These are phyloP conservation scores for Cheilosia vernalis DNA, from an alignment of 2,888 invertebrate species.

Conservation along the genomic window DNA sequence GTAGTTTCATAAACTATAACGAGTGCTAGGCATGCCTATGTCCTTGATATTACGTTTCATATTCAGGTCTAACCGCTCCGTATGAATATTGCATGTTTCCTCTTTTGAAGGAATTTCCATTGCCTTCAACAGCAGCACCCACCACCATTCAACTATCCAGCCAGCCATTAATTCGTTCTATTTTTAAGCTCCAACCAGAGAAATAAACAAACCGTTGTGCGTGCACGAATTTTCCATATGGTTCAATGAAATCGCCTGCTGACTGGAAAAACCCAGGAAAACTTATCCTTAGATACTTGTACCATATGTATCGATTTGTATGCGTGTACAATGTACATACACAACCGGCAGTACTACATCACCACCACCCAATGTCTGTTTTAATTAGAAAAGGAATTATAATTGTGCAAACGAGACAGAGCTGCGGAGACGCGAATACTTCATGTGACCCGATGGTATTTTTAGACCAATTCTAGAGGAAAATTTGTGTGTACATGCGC, in stretches of 20 bases:
- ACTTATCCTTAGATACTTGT: conserved; percentile 57
- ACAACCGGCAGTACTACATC: conserved; percentile 45
- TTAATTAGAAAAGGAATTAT: conserved; percentile 49
- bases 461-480: conserved; percentile 48
- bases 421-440: conserved; percentile 10
- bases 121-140: conserved; percentile 44
- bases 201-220: conserved; percentile 73
- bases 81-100: conserved; percentile 11
- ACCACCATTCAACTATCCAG: conserved; percentile 14
- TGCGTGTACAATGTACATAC: neutral
- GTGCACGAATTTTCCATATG: conserved; percentile 64
- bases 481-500: conserved; percentile 55
- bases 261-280: conserved; percentile 75
- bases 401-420: conserved; percentile 17
- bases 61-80: neutral
- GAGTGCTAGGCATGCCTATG: conserved; percentile 1
- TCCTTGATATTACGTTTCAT: neutral
- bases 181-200: conserved; percentile 43
- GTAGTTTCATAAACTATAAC: conserved; percentile 29
- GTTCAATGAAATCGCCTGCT: conserved; percentile 67
- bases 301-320: too few relatives aligned
- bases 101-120: conserved; percentile 61
- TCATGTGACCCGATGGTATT: conserved; percentile 67
- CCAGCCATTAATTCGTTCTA: conserved; percentile 18
- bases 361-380: conserved; percentile 65